Percentiles rank a stretch among this genome's conserved stretches.
These are phyloP conservation scores for Lepas anatifera DNA, from an alignment of 2,888 invertebrate genomes.

Conservation along the genomic window DNA sequence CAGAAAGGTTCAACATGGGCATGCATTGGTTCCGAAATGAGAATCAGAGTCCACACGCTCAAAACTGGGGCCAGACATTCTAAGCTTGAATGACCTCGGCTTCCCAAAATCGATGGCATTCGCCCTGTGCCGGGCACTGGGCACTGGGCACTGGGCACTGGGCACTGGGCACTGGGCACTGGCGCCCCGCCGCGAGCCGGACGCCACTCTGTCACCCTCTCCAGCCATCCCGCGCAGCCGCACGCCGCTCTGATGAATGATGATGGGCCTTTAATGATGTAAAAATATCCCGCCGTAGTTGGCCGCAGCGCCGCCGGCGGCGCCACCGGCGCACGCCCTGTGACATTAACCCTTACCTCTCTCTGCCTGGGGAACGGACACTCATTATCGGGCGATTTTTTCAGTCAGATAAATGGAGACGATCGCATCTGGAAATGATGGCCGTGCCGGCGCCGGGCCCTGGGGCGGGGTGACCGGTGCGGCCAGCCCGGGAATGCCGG, in stretches of 20 bases:
- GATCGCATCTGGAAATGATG: background rate
- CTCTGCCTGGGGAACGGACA: background rate
- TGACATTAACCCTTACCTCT: background rate
- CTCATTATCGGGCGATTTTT: conserved; percentile 4
- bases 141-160: too few species aligned
- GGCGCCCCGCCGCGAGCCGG: background rate
- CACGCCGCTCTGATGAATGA: conserved; percentile 11
- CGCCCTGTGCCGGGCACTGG: too few species aligned
- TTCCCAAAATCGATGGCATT: too few species aligned
- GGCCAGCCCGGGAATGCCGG: background rate
- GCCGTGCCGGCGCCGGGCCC: background rate
- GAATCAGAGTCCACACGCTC: too few species aligned
- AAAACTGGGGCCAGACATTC: too few species aligned
- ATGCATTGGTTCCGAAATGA: too few species aligned
- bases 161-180: too few species aligned
- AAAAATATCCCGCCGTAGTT: background rate
- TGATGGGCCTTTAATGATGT: conserved; percentile 11
- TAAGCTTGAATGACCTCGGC: too few species aligned
- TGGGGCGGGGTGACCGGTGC: background rate
- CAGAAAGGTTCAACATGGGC: too few species aligned
- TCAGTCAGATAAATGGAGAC: background rate
- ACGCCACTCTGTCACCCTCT: background rate
- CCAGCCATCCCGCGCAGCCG: background rate
- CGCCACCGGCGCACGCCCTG: background rate
- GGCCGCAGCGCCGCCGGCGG: background rate